Evolutionary conservation across 2,888 invertebrate genomes (phyloP), one percentile per base, ranked within the genome.

Genomic region (Agriotes lineatus): DNA sequence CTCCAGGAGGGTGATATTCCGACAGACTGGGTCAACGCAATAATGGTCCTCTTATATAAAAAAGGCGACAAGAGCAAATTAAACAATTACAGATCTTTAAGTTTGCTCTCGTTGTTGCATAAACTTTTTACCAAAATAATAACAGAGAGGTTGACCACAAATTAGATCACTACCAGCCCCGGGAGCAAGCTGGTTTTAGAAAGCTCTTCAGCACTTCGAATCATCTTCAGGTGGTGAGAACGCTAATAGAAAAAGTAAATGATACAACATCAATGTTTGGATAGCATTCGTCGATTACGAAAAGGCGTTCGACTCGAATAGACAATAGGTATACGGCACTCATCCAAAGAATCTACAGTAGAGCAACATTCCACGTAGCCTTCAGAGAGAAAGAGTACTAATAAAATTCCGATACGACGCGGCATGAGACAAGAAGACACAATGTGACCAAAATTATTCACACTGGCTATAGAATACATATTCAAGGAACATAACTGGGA

Each of bases 111-210:
- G 20, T 9, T 30, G 33, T 14, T 54, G 4, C 25, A 54, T 16
- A 54, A 54, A 54, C 54, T 54, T 33, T 54, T 54, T 16, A 54
- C 54, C 12, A 54, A 33, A 33, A 33, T 54, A 12, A 54, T 48
- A 48, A 19, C 20, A 19, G 7, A 18, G 6, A 19, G 48, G 10
- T 14, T 48, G 12, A 20, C 48, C 2, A 20, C 20, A 48, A 20
- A 20, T 7, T 35, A 12, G 54, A 33, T 16, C 2, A 16, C 14
- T 25, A 52, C 9, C 25, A 30, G 14, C 2, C 44, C n/a, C n/a
- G n/a, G n/a, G n/a, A n/a, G n/a, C n/a, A n/a, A n/a, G n/a, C n/a
- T n/a, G n/a, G n/a, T n/a, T 20, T 48, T 48, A 19, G 48, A 22
- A 20, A 19, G 48, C 10, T 9, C 1, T 22, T 20, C 10, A 22